Evolutionary conservation across 2,888 invertebrate genomes (phyloP).

Genomic region (Himalopsyche kuldschensis): DNA sequence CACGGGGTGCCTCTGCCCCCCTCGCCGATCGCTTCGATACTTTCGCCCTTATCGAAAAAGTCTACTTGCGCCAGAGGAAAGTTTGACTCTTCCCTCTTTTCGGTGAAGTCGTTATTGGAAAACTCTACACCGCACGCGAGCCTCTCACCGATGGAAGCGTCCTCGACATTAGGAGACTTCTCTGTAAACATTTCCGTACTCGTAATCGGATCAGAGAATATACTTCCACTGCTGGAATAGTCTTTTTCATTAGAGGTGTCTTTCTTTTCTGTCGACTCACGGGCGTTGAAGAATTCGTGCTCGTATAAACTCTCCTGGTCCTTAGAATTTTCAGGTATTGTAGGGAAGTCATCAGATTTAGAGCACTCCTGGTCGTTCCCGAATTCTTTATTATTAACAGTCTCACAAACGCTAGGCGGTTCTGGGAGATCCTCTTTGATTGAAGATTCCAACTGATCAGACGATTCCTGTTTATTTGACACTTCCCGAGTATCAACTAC

Average conservation of each 20-base stretch:
- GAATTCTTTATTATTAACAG: not conserved
- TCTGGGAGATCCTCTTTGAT: not conserved
- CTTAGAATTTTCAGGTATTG: not conserved
- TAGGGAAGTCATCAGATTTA: not conserved
- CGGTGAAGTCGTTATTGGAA: not conserved
- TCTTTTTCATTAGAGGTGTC: not conserved
- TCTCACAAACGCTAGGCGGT: not conserved
- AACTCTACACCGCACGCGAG: not conserved
- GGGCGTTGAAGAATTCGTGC: not conserved
- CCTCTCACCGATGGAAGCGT: not conserved
- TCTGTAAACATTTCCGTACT: not conserved
- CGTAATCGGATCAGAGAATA: not conserved
- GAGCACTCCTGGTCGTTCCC: not conserved
- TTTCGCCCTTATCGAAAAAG: not conserved
- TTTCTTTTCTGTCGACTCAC: not conserved
- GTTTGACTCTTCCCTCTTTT: not conserved
- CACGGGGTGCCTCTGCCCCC: conserved; percentile 37
- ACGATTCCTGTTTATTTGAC: not conserved
- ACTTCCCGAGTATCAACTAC: not conserved
- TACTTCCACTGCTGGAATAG: not conserved
- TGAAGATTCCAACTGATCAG: not conserved
- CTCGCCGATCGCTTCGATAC: not conserved
- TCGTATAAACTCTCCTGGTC: not conserved
- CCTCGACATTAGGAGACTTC: not conserved
- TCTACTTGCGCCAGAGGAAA: not conserved